Conservation (phyloP, 2,113 vertebrate genomes). For the Paratilapia polleni region DNA sequence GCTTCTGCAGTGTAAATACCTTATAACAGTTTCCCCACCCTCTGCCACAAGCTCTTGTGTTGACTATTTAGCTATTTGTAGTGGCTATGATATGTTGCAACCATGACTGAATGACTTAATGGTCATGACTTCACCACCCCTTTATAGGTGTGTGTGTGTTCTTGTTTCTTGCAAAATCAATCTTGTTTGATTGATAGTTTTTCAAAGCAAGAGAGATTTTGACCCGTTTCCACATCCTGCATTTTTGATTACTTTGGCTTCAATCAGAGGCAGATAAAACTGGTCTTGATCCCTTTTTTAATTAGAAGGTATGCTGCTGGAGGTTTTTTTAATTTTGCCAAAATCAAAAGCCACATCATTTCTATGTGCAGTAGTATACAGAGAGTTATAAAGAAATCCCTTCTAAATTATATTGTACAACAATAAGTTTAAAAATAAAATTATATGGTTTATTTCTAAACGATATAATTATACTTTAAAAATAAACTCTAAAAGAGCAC, state of each 20-base stretch:
- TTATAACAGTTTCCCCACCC: background rate
- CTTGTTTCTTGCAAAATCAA: background rate
- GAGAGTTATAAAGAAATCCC: too few relatives aligned
- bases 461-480: too few relatives aligned
- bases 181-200: background rate
- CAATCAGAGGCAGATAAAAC: background rate
- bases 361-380: too few relatives aligned
- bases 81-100: background rate
- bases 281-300: background rate
- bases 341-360: too few relatives aligned
- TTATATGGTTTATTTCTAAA: too few relatives aligned
- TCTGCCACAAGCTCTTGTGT: background rate
- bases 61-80: slow-evolving; percentile 9
- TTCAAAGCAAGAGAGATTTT: background rate
- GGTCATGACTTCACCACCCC: background rate
- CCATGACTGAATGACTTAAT: slow-evolving; percentile 1
- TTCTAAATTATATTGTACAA: too few relatives aligned
- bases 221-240: background rate
- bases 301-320: too few relatives aligned
- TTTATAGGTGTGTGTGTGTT: background rate
- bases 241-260: background rate
- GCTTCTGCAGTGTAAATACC: background rate
- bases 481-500: too few relatives aligned
- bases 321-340: too few relatives aligned
- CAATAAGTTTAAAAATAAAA: too few relatives aligned